Evolutionary conservation across 2,888 invertebrate genomes (phyloP), one percentile per base, ranked within the genome.

Genomic region (Selenia dentaria): DNA sequence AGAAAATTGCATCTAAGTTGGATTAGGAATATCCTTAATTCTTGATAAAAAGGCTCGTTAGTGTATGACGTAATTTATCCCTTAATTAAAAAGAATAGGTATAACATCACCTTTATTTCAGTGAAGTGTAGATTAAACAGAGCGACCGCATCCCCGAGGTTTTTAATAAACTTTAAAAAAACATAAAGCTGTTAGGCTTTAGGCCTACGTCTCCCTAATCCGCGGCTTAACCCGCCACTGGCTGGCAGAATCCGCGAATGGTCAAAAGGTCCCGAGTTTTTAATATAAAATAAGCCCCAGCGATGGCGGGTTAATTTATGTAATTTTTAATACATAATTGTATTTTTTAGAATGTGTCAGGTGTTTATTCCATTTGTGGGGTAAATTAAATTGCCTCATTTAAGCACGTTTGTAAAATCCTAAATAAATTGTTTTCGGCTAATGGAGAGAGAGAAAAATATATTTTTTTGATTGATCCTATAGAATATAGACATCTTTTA

Each of bases 281-380:
- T 39, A 50, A 42, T 40, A 46, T 46, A 54, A 43, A 42, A 36
- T 27, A 34, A 40, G 39, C 33, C 41, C 5, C 27, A 12, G 11
- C n/a, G 26, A 31, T 20, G n/a, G 31, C 29, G 46, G 31, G 37
- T 37, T 51, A 51, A 57, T 51, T 53, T 51, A 55, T 53, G 51
- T 37, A 46, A 47, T 51, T 39, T 43, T 39, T 43, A 44, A 49
- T 49, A 32, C 22, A 22, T 51, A 44, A 52, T 54, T 52, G 45
- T 47, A 46, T 35, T 28, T 25, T 25, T 4, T 4, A 1, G 27
- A 14, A 11, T 13, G 34, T 24, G 10, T n/a, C 12, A 35, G 34
- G 25, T 36, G 40, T 39, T 51, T 46, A 37, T 38, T 35, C 32
- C 31, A 35, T 24, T 40, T 50, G 29, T 44, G 34, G 44, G 27